These are phyloP conservation scores for Pammene fasciana DNA, from an alignment of 2,888 invertebrate genomes.

Conservation along the genomic window DNA sequence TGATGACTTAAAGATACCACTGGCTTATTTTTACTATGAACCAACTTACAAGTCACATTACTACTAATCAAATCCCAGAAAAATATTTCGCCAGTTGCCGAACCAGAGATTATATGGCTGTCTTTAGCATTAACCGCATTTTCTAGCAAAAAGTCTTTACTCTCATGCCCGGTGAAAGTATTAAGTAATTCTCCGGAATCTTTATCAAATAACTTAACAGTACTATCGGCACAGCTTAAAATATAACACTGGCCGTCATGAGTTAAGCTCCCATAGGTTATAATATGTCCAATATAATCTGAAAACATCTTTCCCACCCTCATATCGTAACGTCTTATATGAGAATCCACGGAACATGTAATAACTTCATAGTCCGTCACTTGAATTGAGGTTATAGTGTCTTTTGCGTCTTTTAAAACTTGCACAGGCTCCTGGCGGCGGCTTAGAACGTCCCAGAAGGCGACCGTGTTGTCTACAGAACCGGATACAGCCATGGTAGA, in stretches of 20 bases:
- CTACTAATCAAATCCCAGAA: slow-evolving; percentile 95
- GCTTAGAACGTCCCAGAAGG: slow-evolving; percentile 91
- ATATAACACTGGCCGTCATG: slow-evolving; percentile 97
- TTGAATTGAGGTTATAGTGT: slow-evolving; percentile 90
- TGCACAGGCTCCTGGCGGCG: slow-evolving; percentile 76
- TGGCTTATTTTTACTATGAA: slow-evolving; percentile 83
- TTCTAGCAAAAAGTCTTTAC: slow-evolving; percentile 93
- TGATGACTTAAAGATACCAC: slow-evolving; percentile 92
- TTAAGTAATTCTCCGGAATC: slow-evolving; percentile 75
- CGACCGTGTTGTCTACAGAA: slow-evolving; percentile 95
- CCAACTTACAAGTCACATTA: slow-evolving; percentile 68
- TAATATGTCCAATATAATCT: slow-evolving; percentile 93
- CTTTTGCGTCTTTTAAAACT: slow-evolving; percentile 95
- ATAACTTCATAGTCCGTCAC: slow-evolving; percentile 96
- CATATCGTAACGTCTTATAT: slow-evolving; percentile 94
- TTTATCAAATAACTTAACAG: slow-evolving; percentile 94
- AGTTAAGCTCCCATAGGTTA: slow-evolving; percentile 93
- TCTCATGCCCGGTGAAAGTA: slow-evolving; percentile 92
- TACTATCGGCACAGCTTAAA: slow-evolving; percentile 91
- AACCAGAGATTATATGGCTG: slow-evolving; percentile 94
- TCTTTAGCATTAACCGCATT: slow-evolving; percentile 93
- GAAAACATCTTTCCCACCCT: slow-evolving; percentile 91
- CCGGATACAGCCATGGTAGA: slow-evolving; percentile 96
- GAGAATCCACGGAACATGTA: slow-evolving; percentile 94
- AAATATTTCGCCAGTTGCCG: slow-evolving; percentile 92